Percentiles rank a stretch among this genome's conserved stretches.
These are phyloP conservation scores for Toxotes jaculatrix DNA, from an alignment of 2,113 vertebrate species.

Conservation along the genomic window DNA sequence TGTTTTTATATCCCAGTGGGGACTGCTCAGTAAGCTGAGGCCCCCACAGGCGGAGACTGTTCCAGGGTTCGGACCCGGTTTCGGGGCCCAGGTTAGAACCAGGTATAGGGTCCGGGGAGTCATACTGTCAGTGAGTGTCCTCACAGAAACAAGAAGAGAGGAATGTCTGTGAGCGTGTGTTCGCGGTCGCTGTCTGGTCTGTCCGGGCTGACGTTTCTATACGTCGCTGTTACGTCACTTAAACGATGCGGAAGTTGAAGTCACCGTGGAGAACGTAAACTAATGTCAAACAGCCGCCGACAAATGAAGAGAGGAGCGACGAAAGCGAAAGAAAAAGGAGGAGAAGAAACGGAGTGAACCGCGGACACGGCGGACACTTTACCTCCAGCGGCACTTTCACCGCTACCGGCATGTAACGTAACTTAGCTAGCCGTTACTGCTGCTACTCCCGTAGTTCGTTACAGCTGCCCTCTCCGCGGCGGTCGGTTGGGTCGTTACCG, in stretches of 20 bases:
- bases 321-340: background rate
- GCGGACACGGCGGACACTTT: background rate
- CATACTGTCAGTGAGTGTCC: too few relatives aligned
- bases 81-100: too few relatives aligned
- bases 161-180: background rate
- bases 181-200: background rate
- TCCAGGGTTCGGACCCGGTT: too few relatives aligned
- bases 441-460: background rate
- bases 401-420: conserved; percentile 23
- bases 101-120: too few relatives aligned
- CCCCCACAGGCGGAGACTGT: too few relatives aligned
- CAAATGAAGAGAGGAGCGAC: background rate
- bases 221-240: conserved; percentile 56
- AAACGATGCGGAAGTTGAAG: conserved; percentile 70
- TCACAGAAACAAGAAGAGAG: too few relatives aligned
- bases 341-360: background rate
- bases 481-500: background rate
- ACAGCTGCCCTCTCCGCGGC: background rate
- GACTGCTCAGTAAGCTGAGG: too few relatives aligned
- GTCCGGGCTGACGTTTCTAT: background rate
- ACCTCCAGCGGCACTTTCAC: background rate
- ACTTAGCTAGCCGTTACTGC: conserved; percentile 30
- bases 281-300: conserved; percentile 45
- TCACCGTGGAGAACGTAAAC: conserved; percentile 79
- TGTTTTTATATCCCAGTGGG: too few relatives aligned